A percentile compares a stretch with the other conserved stretches of the same genome.
Evolutionary conservation across 2,797 vertebrate species (phyloP).

Genomic region (Hydrophis major): DNA sequence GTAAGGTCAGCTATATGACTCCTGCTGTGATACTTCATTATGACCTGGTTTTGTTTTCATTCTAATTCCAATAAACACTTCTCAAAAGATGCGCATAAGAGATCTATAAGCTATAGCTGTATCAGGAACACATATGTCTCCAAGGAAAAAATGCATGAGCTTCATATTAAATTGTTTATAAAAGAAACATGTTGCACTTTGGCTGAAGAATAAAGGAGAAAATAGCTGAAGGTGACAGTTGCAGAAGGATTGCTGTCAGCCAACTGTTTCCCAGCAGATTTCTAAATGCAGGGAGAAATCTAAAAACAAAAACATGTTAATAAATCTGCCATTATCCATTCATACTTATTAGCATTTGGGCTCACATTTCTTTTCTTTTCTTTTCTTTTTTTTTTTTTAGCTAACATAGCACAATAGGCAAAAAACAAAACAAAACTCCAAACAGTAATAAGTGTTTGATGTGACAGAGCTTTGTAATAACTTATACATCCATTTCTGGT

Average conservation of each 20-base stretch:
- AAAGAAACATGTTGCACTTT: neutral
- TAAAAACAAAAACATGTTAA: neutral
- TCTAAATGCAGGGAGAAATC: neutral
- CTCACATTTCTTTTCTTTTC: neutral
- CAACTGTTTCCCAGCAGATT: neutral
- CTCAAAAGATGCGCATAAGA: neutral
- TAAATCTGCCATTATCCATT: neutral
- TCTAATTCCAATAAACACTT: neutral
- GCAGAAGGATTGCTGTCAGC: neutral
- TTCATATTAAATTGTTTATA: neutral
- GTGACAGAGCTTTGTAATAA: neutral
- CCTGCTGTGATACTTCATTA: neutral
- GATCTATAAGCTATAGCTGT: neutral
- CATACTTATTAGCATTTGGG: neutral
- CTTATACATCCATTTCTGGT: neutral
- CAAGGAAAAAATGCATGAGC: neutral
- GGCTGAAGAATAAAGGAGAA: neutral
- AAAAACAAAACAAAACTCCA: neutral
- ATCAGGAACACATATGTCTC: neutral
- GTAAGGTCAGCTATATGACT: neutral
- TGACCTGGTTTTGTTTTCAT: neutral
- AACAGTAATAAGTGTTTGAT: neutral
- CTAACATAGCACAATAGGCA: neutral
- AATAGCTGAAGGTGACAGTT: neutral
- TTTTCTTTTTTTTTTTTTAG: neutral